Base-by-base conservation (phyloP, 2,888 invertebrate species). In the Automeris io region DNA sequence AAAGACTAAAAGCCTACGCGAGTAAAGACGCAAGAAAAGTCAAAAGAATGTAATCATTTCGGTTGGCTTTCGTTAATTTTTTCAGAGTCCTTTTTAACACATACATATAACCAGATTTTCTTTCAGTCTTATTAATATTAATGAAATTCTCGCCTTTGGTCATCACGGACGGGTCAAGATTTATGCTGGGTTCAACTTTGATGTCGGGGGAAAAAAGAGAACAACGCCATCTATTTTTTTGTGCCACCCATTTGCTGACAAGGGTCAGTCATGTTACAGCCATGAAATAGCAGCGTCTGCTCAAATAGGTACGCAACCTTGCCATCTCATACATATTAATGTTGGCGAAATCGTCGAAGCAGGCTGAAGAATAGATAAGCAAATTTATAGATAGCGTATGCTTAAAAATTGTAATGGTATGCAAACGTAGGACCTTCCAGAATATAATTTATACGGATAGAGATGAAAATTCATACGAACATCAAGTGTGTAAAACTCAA, bases 161-260 rank as follows among this genome's bases (percentile, higher is more conserved):
- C 58, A 51, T 53, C 60, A 64, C 22, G 33, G 23, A 21, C 13
- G 34, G 34, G 23, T 38, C 41, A 50, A 61, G 72, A 79, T 79
- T 73, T 79, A 79, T 77, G 61, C 59, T 46, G 55, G 71, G 68
- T 65, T 54, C 46, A 42, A 59, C 50, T 57, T 57, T 64, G 60
- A 61, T 57, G 62, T 60, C 46, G 46, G 59, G 56, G n/a, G 53
- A 62, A 70, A 73, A 75, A 62, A 70, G 58, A 67, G 62, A 55
- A 60, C 60, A 70, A 46, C 64, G 56, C 68, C 70, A 69, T 69
- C 64, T 74, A 68, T 74, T 63, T 61, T 61, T 59, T 50, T 46
- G 52, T 49, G 53, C 50, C 52, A 57, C 53, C 63, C 67, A 67
- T 74, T 74, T 70, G 68, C 70, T 78, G 79, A 81, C 78, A 73